Conservation (phyloP, 2,888 invertebrate genomes). For the Acronicta psi region DNA sequence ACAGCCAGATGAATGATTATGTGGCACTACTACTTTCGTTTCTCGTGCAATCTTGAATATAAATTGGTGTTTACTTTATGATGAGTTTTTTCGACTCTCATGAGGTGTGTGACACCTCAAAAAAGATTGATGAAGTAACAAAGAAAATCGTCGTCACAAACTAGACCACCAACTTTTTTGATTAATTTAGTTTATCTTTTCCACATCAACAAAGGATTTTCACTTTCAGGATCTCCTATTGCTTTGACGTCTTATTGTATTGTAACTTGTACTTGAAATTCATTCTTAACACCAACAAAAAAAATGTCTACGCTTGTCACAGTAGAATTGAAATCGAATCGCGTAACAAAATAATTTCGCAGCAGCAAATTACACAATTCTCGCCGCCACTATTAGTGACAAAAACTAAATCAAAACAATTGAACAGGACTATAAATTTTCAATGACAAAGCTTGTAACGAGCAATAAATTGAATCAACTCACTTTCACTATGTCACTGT, state of each 20-base stretch:
- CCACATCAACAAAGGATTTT: background rate
- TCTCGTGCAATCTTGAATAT: slow-evolving; percentile 34
- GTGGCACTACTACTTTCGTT: slow-evolving; percentile 39
- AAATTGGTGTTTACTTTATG: slow-evolving; percentile 28
- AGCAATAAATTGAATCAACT: slow-evolving; percentile 21
- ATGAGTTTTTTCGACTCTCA: slow-evolving; percentile 10
- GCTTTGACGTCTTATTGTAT: background rate
- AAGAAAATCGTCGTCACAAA: background rate
- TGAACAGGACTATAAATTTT: slow-evolving; percentile 35
- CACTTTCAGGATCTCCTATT: background rate
- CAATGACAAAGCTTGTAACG: slow-evolving; percentile 41
- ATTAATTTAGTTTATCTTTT: background rate
- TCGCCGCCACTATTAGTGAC: slow-evolving; percentile 17
- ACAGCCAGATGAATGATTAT: slow-evolving; percentile 40
- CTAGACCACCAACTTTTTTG: background rate
- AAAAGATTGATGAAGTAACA: too few species aligned
- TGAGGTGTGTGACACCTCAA: background rate
- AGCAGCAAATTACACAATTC: slow-evolving; percentile 26
- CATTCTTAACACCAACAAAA: slow-evolving; percentile 1
- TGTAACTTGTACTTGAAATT: background rate
- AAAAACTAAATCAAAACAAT: slow-evolving; percentile 37
- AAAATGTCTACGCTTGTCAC: slow-evolving; percentile 3
- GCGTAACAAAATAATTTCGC: slow-evolving; percentile 13
- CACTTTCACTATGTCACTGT: slow-evolving; percentile 61
- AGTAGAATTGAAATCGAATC: slow-evolving; percentile 27